Conservation (phyloP, 2,797 vertebrate genomes). For the Tauraco hartlaubi region DNA sequence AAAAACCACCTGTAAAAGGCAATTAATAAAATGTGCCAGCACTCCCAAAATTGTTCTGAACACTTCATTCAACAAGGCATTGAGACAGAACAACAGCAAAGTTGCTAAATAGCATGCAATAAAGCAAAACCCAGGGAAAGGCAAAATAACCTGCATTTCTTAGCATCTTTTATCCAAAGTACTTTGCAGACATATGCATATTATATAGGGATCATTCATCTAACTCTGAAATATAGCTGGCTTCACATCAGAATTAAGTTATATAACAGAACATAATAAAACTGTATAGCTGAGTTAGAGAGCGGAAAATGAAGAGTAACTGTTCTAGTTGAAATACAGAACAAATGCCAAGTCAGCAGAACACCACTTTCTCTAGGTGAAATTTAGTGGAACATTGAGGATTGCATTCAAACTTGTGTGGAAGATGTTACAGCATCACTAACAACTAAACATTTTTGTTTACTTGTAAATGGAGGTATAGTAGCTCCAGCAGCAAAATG, state of each 20-base stretch:
- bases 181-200: neutral
- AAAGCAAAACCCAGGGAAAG: neutral
- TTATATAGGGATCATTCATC: neutral
- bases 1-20: conserved; percentile 2
- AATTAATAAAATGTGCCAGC: conserved; percentile 28
- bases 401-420: neutral
- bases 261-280: neutral
- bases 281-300: neutral
- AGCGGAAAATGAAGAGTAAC: conserved; percentile 20
- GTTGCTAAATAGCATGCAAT: neutral
- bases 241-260: neutral
- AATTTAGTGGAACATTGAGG: neutral
- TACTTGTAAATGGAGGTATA: neutral
- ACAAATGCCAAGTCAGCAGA: conserved; percentile 4
- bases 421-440: rapidly evolving
- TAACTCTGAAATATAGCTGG: conserved; percentile 4
- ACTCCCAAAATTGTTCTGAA: neutral
- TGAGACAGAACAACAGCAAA: neutral
- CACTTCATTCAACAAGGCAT: neutral
- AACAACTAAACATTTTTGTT: neutral
- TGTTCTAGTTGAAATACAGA: neutral
- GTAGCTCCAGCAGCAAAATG: neutral
- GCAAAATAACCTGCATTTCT: conserved; percentile 2
- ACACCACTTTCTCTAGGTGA: neutral
- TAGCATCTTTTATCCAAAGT: neutral